A percentile compares a stretch with the other conserved stretches of the same genome.
phyloP scores from a whole-genome alignment of 1,140 invertebrate genomes.

The Hypsibius dujardini region DNA sequence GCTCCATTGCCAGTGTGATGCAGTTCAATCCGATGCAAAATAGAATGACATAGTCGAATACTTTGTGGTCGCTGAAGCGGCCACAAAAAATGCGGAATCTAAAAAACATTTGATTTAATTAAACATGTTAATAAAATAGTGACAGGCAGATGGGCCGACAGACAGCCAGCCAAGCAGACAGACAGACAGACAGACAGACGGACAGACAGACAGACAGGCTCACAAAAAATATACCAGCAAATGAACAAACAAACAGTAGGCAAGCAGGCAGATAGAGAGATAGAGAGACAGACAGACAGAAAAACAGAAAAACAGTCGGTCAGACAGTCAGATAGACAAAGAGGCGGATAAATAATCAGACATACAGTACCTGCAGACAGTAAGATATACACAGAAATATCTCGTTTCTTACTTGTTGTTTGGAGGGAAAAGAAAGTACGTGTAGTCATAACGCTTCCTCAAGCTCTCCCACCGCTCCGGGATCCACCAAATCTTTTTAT shows the following conservation, averaged over 20 bases:
- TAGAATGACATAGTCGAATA: constrained; percentile 90
- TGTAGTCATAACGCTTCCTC: constrained; percentile 63
- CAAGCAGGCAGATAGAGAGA: no score
- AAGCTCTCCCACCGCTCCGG: constrained; percentile 45
- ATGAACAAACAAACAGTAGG: no score
- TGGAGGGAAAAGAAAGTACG: constrained; percentile 65
- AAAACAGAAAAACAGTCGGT: no score
- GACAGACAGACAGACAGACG: no score
- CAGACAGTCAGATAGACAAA: no score
- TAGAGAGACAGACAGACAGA: no score
- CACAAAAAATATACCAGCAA: no score
- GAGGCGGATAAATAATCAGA: no score
- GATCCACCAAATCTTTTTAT: constrained; percentile 29
- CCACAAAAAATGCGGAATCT: constrained; percentile 62
- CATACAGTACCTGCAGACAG: constrained; percentile 15
- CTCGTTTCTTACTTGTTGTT: constrained; percentile 55
- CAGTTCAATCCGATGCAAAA: constrained; percentile 93
- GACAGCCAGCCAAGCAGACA: no score
- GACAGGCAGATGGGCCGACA: no score
- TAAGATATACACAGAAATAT: constrained; percentile 18
- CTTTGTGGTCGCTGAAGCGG: constrained; percentile 66
- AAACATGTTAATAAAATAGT: background rate
- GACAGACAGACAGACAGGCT: background rate
- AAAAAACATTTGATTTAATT: constrained; percentile 21
- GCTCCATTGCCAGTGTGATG: constrained; percentile 94